A percentile compares a stretch with the other conserved stretches of the same genome.
Evolutionary conservation across 2,113 vertebrate species (phyloP).

Genomic region (Scalopus aquaticus): DNA sequence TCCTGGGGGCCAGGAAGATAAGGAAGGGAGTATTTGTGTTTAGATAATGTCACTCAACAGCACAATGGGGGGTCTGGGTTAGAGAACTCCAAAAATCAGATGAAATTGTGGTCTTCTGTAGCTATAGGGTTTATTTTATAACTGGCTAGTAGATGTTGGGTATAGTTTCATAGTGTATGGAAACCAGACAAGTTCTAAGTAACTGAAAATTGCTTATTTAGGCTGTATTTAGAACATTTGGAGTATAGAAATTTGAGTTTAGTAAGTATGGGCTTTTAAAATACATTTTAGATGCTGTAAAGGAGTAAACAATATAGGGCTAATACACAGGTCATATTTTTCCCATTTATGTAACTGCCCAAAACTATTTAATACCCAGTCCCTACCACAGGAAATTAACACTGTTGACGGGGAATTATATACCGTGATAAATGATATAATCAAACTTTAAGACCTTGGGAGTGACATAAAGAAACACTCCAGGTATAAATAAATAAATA

Average conservation of each 20-base stretch:
- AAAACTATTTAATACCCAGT: neutral
- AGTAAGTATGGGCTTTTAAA: neutral
- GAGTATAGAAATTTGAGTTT: neutral
- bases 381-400: neutral
- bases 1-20: neutral
- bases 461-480: neutral
- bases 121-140: neutral
- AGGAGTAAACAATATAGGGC: neutral
- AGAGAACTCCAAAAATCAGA: neutral
- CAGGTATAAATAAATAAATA: neutral
- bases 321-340: slow-evolving; percentile 11
- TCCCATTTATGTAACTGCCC: neutral
- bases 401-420: neutral
- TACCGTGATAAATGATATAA: slow-evolving; percentile 9
- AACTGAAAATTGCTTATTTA: neutral
- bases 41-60: neutral
- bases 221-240: neutral
- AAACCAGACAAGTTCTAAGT: neutral
- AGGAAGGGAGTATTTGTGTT: neutral
- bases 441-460: neutral
- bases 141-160: neutral
- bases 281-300: neutral
- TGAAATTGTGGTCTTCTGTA: neutral
- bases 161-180: neutral
- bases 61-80: neutral